Evolutionary conservation across 2,888 invertebrate genomes (phyloP).

Genomic region (Tipula unca): DNA sequence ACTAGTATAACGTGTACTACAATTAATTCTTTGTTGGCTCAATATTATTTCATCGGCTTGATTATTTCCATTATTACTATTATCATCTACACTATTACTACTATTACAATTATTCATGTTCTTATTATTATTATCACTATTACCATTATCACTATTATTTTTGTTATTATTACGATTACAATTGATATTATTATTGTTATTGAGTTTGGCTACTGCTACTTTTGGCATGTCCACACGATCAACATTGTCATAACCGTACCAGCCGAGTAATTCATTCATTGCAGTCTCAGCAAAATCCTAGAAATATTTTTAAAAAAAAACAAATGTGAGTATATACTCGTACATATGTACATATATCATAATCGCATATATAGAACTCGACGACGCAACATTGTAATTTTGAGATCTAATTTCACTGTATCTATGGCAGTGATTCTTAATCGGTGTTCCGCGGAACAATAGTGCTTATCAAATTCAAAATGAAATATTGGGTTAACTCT

Average conservation of each 20-base stretch:
- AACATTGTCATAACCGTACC: slow-evolving; percentile 78
- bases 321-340: too few species aligned
- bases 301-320: not conserved
- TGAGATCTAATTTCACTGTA: too few species aligned
- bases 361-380: too few species aligned
- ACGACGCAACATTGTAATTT: too few species aligned
- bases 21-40: not conserved
- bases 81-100: not conserved
- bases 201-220: slow-evolving; percentile 16
- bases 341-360: too few species aligned
- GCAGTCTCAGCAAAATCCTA: slow-evolving; percentile 88
- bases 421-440: too few species aligned
- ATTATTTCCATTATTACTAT: not conserved
- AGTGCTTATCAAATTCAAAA: too few species aligned
- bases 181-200: slow-evolving; percentile 2
- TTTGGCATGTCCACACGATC: slow-evolving; percentile 46
- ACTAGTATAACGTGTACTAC: not conserved
- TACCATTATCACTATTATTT: not conserved
- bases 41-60: not conserved
- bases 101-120: not conserved
- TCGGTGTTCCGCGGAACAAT: too few species aligned
- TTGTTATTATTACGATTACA: slow-evolving; percentile 20
- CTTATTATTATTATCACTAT: slow-evolving; percentile 14
- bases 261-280: slow-evolving; percentile 85
- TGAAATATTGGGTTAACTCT: too few species aligned